Evolutionary conservation across 2,113 vertebrate species (phyloP).

Genomic region (Zosterops pallidus): DNA sequence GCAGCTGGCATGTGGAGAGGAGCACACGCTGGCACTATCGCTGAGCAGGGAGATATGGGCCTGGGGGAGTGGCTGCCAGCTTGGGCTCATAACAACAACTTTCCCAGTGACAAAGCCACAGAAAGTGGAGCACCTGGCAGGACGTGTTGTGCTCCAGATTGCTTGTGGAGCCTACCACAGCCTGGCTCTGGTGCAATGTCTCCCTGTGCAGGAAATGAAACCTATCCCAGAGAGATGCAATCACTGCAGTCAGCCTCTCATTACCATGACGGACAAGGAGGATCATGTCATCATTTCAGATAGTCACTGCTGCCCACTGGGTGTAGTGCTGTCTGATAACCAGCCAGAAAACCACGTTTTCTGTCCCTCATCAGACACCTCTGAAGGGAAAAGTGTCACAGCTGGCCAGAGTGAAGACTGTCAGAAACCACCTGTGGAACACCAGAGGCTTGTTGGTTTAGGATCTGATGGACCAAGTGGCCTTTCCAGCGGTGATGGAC

Average conservation of each 20-base stretch:
- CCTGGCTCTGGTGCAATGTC: conserved; percentile 89
- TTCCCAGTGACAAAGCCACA: conserved; percentile 90
- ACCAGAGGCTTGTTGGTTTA: not conserved
- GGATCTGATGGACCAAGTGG: conserved; percentile 6
- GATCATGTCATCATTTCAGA: conserved; percentile 99
- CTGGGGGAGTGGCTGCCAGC: conserved; percentile 93
- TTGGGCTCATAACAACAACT: conserved; percentile 79
- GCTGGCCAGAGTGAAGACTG: conserved; percentile 20
- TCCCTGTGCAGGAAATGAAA: conserved; percentile 79
- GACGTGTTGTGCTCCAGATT: conserved; percentile 89
- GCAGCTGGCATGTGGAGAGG: conserved; percentile 91
- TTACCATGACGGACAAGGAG: conserved; percentile 97
- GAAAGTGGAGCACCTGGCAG: conserved; percentile 89
- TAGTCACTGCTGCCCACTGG: conserved; percentile 88
- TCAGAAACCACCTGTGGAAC: conserved; percentile 6
- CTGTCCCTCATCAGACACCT: not conserved
- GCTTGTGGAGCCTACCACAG: conserved; percentile 92
- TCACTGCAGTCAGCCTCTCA: conserved; percentile 92
- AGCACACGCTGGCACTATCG: conserved; percentile 89
- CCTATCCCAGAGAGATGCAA: conserved; percentile 88
- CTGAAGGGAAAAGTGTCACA: not conserved
- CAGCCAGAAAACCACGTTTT: conserved; percentile 47
- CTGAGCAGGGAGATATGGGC: conserved; percentile 90
- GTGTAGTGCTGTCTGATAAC: conserved; percentile 79
- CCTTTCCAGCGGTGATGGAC: not conserved